Percentiles rank a stretch among this genome's conserved stretches.
Conservation (phyloP, 2,888 invertebrate genomes). For the Bombyx huttoni region DNA sequence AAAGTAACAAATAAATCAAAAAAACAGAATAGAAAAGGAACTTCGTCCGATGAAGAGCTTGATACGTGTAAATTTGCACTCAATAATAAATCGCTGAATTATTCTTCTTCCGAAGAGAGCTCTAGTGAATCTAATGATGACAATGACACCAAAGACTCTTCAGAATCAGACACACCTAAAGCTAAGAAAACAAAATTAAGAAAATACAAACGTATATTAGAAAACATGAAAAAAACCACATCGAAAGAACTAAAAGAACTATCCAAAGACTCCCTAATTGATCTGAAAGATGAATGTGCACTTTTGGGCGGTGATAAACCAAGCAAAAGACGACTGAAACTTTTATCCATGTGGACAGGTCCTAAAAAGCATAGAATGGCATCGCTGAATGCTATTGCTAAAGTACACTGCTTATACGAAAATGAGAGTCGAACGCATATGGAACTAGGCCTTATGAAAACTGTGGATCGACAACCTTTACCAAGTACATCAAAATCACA, state of each 20-base stretch:
- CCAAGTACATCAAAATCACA: constrained; percentile 67
- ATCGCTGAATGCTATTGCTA: constrained; percentile 89
- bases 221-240: constrained; percentile 41
- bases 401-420: constrained; percentile 92
- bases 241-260: constrained; percentile 61
- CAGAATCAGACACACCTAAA: constrained; percentile 46
- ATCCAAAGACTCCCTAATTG: constrained; percentile 56
- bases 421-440: constrained; percentile 86
- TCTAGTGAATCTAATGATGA: constrained; percentile 60
- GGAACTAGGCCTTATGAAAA: constrained; percentile 71
- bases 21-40: constrained; percentile 36
- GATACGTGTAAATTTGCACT: constrained; percentile 56
- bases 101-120: constrained; percentile 60
- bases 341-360: constrained; percentile 80
- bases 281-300: constrained; percentile 49
- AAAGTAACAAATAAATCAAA: constrained; percentile 34
- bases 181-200: constrained; percentile 49
- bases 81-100: constrained; percentile 41
- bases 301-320: constrained; percentile 50
- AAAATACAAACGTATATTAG: constrained; percentile 54
- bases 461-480: constrained; percentile 51
- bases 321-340: constrained; percentile 69
- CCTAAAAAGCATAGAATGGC: constrained; percentile 90
- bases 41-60: constrained; percentile 52
- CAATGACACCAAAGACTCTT: constrained; percentile 55